Conservation (phyloP, 1,140 invertebrate species). For the Pseudomyrmex dendroicus region DNA sequence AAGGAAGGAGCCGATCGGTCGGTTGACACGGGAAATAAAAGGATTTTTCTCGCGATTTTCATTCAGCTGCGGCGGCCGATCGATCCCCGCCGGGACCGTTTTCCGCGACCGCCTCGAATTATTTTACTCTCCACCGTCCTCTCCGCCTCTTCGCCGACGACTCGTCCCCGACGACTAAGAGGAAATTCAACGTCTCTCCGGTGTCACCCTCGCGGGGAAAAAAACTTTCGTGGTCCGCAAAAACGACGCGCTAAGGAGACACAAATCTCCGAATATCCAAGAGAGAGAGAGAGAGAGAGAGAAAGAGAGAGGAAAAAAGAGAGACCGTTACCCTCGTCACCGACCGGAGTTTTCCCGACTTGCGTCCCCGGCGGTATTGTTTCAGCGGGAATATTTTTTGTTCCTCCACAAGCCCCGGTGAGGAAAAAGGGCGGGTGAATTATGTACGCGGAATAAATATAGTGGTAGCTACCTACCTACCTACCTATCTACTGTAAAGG, state of each 20-base stretch:
- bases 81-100: slow-evolving; percentile 2
- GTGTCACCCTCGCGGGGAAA: slow-evolving; percentile 13
- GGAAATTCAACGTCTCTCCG: slow-evolving; percentile 49
- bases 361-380: slow-evolving; percentile 30
- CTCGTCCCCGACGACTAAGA: slow-evolving; percentile 11
- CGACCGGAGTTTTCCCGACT: not conserved
- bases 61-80: not conserved
- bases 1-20: not conserved
- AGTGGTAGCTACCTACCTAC: not conserved
- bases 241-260: slow-evolving; percentile 48
- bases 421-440: slow-evolving; percentile 32
- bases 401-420: slow-evolving; percentile 1
- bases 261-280: slow-evolving; percentile 60
- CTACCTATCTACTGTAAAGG: not conserved
- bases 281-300: not conserved
- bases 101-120: not conserved
- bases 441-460: slow-evolving; percentile 62
- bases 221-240: slow-evolving; percentile 8
- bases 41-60: not conserved
- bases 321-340: not conserved
- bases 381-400: slow-evolving; percentile 31
- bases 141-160: not conserved
- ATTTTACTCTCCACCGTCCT: not conserved
- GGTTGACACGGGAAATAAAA: slow-evolving; percentile 33
- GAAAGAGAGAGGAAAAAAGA: too few species aligned